Percentiles rank a stretch among this genome's conserved stretches.
Evolutionary conservation across 2,888 invertebrate species (phyloP).

Genomic region (Troides oblongomaculatus): DNA sequence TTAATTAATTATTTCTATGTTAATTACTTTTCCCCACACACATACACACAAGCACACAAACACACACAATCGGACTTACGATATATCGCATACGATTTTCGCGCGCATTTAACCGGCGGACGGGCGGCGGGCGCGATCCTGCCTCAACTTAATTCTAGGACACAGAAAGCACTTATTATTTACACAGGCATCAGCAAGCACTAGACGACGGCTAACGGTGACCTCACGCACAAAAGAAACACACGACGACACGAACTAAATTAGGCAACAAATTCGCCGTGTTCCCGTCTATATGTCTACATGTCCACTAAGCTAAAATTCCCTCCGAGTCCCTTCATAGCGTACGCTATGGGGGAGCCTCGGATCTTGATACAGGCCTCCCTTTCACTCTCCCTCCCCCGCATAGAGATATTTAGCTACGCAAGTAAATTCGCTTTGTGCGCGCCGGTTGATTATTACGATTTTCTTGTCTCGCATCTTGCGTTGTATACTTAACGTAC

Average conservation of each 20-base stretch:
- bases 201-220: constrained; percentile 73
- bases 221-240: constrained; percentile 78
- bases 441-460: constrained; percentile 74
- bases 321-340: constrained; percentile 71
- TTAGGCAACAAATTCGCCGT: constrained; percentile 80
- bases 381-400: constrained; percentile 70
- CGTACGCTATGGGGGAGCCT: constrained; percentile 70
- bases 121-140: constrained; percentile 16
- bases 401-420: constrained; percentile 61
- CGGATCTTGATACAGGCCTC: constrained; percentile 73
- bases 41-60: not conserved
- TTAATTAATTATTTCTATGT: not conserved
- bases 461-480: constrained; percentile 59
- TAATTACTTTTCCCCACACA: not conserved
- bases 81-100: constrained; percentile 16
- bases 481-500: constrained; percentile 38
- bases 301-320: constrained; percentile 81
- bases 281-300: constrained; percentile 80
- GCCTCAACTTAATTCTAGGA: constrained; percentile 31
- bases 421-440: constrained; percentile 72
- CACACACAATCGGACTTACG: constrained; percentile 47
- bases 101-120: constrained; percentile 23
- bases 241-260: constrained; percentile 79
- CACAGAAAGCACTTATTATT: constrained; percentile 38
- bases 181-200: constrained; percentile 43